phyloP scores from a whole-genome alignment of 2,113 vertebrate genomes.

The Apistogramma diplotaenia region DNA sequence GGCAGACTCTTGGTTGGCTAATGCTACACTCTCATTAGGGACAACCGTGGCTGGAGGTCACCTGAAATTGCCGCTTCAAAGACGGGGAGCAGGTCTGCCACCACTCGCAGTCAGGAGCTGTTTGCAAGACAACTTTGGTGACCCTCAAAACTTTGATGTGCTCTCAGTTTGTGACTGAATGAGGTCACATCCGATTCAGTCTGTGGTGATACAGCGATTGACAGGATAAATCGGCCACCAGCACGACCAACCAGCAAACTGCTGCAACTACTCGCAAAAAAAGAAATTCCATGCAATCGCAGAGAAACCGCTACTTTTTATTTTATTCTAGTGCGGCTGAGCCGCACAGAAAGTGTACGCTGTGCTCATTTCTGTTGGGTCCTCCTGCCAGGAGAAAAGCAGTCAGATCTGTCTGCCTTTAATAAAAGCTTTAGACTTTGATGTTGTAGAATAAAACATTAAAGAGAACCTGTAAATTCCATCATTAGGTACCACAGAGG shows the following conservation, averaged over 20 bases:
- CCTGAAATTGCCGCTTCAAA: neutral
- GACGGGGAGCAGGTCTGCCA: too few relatives aligned
- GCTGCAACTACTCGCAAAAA: neutral
- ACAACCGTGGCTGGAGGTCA: neutral
- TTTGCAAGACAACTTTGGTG: too few relatives aligned
- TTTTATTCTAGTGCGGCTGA: neutral
- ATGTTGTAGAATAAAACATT: neutral
- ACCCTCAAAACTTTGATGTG: neutral
- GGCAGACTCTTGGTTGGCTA: too few relatives aligned
- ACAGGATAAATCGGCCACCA: neutral
- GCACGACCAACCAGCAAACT: neutral
- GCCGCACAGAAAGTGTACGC: too few relatives aligned
- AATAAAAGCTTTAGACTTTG: neutral
- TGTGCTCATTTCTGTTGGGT: neutral
- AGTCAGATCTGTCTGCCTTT: neutral
- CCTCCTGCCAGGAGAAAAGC: rapidly evolving
- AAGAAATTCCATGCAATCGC: too few relatives aligned
- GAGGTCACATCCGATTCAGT: neutral
- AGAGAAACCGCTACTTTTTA: too few relatives aligned
- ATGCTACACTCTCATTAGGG: rapidly evolving
- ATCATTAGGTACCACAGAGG: neutral
- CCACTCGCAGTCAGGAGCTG: too few relatives aligned
- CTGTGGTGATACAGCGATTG: neutral
- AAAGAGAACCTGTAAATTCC: neutral
- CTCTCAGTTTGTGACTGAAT: neutral